phyloP scores from a whole-genome alignment of 2,113 vertebrate species.

The Diphyllodes magnificus region DNA sequence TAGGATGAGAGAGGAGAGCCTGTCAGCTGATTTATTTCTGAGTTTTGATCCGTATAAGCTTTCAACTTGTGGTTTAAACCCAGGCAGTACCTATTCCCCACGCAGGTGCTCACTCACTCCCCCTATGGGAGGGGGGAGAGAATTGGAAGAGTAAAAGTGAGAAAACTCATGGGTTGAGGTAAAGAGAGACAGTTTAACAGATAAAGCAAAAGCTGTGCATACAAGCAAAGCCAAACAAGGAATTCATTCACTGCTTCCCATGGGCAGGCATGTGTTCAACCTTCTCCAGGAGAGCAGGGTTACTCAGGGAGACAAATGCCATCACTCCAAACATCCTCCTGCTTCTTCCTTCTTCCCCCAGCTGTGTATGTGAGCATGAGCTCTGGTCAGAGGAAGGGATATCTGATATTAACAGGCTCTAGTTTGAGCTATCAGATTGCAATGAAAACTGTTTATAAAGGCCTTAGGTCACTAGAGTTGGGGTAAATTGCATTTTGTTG shows the following conservation, averaged over 20 bases:
- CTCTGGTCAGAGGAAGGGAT: not conserved
- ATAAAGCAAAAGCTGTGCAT: not conserved
- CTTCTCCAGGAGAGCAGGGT: not conserved
- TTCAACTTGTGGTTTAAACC: not conserved
- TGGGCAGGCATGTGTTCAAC: not conserved
- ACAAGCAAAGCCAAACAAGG: not conserved
- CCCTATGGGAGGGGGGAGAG: not conserved
- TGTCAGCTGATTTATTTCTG: not conserved
- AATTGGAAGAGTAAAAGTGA: not conserved
- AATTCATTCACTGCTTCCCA: not conserved
- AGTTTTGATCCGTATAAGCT: not conserved
- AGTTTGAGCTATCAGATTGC: not conserved
- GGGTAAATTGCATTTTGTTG: not conserved
- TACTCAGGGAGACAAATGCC: not conserved
- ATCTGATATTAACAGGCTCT: not conserved
- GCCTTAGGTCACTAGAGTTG: not conserved
- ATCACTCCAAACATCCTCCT: rapidly evolving
- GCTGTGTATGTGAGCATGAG: not conserved
- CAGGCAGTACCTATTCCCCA: not conserved
- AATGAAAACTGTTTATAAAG: not conserved
- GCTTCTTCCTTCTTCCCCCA: not conserved
- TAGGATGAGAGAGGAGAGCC: too few relatives aligned
- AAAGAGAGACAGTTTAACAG: not conserved
- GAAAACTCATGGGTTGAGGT: not conserved
- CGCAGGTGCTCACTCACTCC: rapidly evolving